Conservation (phyloP, 2,797 vertebrate species). For the Poeciliopsis turneri region DNA sequence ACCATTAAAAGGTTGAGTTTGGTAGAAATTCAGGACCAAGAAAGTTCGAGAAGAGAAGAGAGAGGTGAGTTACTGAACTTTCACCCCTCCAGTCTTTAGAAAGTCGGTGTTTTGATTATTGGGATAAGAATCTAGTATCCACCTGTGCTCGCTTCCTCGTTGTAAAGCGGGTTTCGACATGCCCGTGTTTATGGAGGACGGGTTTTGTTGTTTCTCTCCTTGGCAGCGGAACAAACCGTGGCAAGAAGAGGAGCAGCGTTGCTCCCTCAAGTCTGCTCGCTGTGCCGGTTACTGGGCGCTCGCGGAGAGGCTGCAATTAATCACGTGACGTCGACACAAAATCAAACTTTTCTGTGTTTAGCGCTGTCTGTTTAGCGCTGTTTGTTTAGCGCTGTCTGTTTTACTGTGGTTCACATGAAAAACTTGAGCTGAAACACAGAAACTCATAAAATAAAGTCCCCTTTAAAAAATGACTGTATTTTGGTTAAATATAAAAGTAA, state of each 20-base stretch:
- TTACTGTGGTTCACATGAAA: neutral
- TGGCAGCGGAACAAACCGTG: neutral
- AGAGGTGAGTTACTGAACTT: constrained; percentile 11
- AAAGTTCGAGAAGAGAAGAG: constrained; percentile 24
- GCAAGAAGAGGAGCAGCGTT: neutral
- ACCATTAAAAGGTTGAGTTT: neutral
- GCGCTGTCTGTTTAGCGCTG: neutral
- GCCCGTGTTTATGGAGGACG: neutral
- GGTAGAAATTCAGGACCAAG: neutral
- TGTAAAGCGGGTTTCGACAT: neutral
- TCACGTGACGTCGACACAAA: neutral
- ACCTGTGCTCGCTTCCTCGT: neutral
- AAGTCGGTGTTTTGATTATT: constrained; percentile 24
- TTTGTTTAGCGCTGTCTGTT: neutral
- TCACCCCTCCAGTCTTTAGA: no score
- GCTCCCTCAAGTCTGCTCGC: neutral
- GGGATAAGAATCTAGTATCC: neutral
- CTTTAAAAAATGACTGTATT: neutral
- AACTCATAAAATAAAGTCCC: neutral
- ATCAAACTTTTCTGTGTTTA: neutral
- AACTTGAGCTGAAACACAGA: neutral
- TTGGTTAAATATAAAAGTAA: neutral
- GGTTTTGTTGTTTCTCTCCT: neutral
- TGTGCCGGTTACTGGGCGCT: neutral
- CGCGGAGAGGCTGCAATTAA: neutral